Evolutionary conservation across 2,797 vertebrate genomes (phyloP).

Genomic region (Valencia hispanica): DNA sequence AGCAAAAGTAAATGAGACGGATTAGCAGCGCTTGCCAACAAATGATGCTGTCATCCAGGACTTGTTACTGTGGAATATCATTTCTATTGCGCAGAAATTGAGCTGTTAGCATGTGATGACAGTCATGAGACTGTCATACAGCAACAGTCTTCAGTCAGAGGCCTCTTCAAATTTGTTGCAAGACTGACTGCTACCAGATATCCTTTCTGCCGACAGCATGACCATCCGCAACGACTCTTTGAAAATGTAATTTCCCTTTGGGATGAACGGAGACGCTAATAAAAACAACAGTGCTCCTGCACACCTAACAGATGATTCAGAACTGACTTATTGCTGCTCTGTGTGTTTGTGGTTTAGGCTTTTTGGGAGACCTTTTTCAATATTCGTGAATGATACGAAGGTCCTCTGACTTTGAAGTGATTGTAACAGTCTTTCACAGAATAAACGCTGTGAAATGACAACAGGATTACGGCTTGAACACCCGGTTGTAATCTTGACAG

Average conservation of each 20-base stretch:
- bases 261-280: too few relatives aligned
- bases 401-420: background rate
- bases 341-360: background rate
- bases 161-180: background rate
- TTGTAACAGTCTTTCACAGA: background rate
- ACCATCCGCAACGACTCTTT: background rate
- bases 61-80: too few relatives aligned
- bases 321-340: background rate
- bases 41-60: too few relatives aligned
- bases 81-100: too few relatives aligned
- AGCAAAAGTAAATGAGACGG: too few relatives aligned
- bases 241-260: too few relatives aligned
- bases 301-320: background rate
- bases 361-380: background rate
- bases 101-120: too few relatives aligned
- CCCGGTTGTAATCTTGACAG: background rate
- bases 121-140: too few relatives aligned
- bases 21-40: too few relatives aligned
- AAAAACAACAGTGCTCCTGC: too few relatives aligned
- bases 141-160: background rate
- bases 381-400: background rate
- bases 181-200: background rate
- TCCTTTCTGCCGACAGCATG: background rate
- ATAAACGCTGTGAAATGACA: background rate
- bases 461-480: background rate